A percentile compares a stretch with the other conserved stretches of the same genome.
Evolutionary conservation across 2,888 invertebrate species (phyloP).

Genomic region (Eulithis testata): DNA sequence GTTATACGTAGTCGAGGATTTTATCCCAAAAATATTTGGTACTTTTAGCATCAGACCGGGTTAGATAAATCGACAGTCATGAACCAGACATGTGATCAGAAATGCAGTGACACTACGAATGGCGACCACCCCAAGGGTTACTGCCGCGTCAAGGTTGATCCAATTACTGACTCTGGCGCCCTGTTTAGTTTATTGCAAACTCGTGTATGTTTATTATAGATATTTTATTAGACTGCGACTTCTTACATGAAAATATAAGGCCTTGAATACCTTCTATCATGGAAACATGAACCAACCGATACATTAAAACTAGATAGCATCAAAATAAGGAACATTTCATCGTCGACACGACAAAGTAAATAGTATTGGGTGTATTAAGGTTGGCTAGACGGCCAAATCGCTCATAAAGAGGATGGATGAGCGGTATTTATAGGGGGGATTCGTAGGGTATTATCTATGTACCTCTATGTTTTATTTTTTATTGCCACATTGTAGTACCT

Average conservation of each 20-base stretch:
- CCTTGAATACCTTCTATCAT: neutral
- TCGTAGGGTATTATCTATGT: no score
- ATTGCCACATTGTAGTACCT: no score
- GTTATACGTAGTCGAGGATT: neutral
- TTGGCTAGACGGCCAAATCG: conserved; percentile 38
- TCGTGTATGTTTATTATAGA: conserved; percentile 21
- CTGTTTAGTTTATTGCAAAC: conserved; percentile 42
- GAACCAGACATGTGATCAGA: conserved; percentile 53
- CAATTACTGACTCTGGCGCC: conserved; percentile 73
- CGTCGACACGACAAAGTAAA: conserved; percentile 21
- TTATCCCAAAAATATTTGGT: neutral
- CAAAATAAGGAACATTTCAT: neutral
- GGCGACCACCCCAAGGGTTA: conserved; percentile 66
- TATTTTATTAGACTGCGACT: neutral
- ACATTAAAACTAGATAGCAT: neutral
- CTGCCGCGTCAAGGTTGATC: conserved; percentile 79
- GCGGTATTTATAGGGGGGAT: conserved; percentile 21
- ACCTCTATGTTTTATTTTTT: neutral
- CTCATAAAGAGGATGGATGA: conserved; percentile 44
- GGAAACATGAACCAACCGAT: neutral
- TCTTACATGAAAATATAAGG: neutral
- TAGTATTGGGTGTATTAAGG: conserved; percentile 34
- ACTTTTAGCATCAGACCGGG: neutral
- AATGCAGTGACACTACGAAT: conserved; percentile 65
- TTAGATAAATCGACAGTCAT: neutral